Conservation (phyloP, 2,888 invertebrate genomes). For the Anaspis maculata region DNA sequence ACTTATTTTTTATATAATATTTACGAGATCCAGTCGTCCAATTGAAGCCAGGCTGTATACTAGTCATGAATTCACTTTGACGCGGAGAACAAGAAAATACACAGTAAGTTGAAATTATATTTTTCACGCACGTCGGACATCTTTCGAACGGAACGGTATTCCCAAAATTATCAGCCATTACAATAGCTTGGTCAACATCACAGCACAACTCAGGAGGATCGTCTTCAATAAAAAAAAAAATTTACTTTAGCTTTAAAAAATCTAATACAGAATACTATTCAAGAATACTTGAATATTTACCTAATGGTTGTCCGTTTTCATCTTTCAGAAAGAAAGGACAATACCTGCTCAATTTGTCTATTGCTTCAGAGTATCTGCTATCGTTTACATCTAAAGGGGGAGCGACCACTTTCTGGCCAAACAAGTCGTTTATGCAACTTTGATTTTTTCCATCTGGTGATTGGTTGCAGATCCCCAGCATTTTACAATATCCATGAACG, state of each 20-base stretch:
- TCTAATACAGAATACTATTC: slow-evolving; percentile 31
- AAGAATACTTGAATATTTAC: too few species aligned
- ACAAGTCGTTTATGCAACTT: slow-evolving; percentile 29
- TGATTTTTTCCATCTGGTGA: slow-evolving; percentile 15
- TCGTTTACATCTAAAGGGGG: too few species aligned
- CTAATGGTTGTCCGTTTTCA: slow-evolving; percentile 37
- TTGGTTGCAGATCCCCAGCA: slow-evolving; percentile 11
- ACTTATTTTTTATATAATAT: too few species aligned
- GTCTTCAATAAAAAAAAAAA: not conserved
- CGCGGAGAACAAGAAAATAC: slow-evolving; percentile 70
- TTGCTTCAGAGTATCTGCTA: slow-evolving; percentile 38
- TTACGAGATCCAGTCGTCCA: too few species aligned
- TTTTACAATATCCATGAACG: slow-evolving; percentile 7
- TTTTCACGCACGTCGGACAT: slow-evolving; percentile 74
- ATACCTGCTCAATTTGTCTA: slow-evolving; percentile 44
- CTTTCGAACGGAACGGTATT: slow-evolving; percentile 64
- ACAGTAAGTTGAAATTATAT: slow-evolving; percentile 71
- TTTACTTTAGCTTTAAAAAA: slow-evolving; percentile 6
- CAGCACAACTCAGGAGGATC: slow-evolving; percentile 53
- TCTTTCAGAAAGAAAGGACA: slow-evolving; percentile 53
- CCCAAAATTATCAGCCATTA: slow-evolving; percentile 48
- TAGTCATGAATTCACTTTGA: slow-evolving; percentile 56
- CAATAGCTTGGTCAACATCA: slow-evolving; percentile 45
- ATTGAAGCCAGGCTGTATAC: too few species aligned
- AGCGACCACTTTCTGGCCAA: too few species aligned